Evolutionary conservation across 2,888 invertebrate genomes (phyloP).

Genomic region (Julus scandinavius): DNA sequence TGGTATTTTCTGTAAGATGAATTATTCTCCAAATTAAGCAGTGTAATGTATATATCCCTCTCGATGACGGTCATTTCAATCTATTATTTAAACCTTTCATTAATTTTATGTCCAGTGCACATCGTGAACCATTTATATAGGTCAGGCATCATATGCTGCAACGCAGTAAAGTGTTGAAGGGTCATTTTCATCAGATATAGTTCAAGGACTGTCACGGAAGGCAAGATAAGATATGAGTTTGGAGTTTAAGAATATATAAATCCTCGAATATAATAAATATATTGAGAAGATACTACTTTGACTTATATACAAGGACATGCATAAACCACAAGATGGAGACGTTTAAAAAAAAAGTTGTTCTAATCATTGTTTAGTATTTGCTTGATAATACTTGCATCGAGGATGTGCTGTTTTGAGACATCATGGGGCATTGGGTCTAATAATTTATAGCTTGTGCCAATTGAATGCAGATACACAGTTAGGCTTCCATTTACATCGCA

Average conservation of each 20-base stretch:
- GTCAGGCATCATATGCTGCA: neutral
- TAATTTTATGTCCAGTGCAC: neutral
- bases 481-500: constrained; percentile 1
- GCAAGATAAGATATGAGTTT: neutral
- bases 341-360: neutral
- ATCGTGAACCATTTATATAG: neutral
- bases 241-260: neutral
- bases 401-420: neutral
- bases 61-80: constrained; percentile 15
- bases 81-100: constrained; percentile 19
- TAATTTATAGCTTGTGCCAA: neutral
- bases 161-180: neutral
- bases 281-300: neutral
- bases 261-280: neutral
- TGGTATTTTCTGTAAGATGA: neutral
- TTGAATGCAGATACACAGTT: constrained; percentile 3
- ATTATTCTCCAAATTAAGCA: neutral
- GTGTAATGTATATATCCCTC: neutral
- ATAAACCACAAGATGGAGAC: neutral
- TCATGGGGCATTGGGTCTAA: constrained; percentile 26
- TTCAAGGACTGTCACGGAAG: constrained; percentile 1
- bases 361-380: neutral
- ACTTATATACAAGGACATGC: neutral
- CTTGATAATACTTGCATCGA: neutral
- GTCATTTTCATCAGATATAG: neutral